phyloP scores from a whole-genome alignment of 2,113 vertebrate species.

The Condylura cristata region DNA sequence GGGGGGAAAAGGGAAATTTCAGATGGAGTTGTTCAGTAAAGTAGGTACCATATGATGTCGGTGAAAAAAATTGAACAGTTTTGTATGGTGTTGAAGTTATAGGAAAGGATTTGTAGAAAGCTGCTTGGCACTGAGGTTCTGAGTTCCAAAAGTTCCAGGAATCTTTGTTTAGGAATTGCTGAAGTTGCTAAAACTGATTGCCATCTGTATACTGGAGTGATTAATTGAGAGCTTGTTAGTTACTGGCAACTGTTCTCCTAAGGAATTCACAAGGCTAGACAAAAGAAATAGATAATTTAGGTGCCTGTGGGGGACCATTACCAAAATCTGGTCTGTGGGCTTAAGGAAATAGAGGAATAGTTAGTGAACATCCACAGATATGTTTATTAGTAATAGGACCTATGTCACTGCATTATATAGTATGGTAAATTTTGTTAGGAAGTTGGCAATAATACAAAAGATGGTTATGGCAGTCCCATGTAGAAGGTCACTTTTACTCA shows the following conservation, averaged over 20 bases:
- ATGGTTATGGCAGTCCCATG: neutral
- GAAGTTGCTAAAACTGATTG: neutral
- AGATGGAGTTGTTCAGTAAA: neutral
- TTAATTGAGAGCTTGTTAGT: neutral
- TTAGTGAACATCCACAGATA: neutral
- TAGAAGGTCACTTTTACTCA: neutral
- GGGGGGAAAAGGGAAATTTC: neutral
- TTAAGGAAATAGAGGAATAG: constrained; percentile 28
- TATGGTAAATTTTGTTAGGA: neutral
- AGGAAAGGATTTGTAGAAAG: neutral
- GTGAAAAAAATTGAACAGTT: neutral
- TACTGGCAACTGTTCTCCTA: neutral
- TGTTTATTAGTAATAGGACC: constrained; percentile 3
- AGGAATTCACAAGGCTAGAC: neutral
- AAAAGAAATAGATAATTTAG: neutral
- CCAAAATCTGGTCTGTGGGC: neutral
- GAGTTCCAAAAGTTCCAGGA: neutral
- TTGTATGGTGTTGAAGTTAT: neutral
- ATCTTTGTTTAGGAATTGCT: neutral
- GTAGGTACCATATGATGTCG: neutral
- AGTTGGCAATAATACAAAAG: neutral
- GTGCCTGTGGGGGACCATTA: neutral
- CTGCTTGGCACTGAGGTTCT: neutral
- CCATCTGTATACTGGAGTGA: neutral
- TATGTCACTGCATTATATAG: neutral